These are phyloP conservation scores for Dasypolia templi DNA, from an alignment of 2,888 invertebrate species.

Conservation along the genomic window DNA sequence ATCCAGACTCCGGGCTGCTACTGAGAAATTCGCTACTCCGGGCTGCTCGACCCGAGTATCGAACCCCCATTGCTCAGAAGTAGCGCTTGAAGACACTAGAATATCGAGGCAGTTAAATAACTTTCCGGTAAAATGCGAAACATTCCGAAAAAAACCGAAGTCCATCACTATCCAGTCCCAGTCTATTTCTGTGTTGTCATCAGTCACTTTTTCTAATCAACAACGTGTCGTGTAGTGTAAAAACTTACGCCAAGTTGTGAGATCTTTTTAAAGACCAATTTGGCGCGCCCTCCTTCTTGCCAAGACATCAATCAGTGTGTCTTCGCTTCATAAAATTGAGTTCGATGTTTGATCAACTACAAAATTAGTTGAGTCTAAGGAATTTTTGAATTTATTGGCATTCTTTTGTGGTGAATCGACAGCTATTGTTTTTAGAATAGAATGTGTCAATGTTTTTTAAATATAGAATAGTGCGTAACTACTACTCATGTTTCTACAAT, in stretches of 20 bases:
- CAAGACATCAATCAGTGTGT: conserved; percentile 70
- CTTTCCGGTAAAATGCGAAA: background rate
- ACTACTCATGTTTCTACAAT: conserved; percentile 3
- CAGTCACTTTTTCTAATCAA: conserved; percentile 64
- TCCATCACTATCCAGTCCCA: background rate
- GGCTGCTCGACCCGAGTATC: too few relatives aligned
- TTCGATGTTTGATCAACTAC: conserved; percentile 49
- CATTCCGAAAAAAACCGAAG: conserved; percentile 9
- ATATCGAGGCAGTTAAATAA: too few relatives aligned
- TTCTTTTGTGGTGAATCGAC: conserved; percentile 45
- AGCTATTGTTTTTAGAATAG: conserved; percentile 50
- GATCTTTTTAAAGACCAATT: conserved; percentile 65
- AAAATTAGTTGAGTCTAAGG: conserved; percentile 50
- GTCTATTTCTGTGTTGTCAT: conserved; percentile 62
- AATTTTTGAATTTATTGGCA: conserved; percentile 57
- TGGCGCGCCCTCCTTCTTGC: conserved; percentile 58
- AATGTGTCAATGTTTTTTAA: conserved; percentile 45
- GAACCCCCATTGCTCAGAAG: too few relatives aligned
- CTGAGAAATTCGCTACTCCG: too few relatives aligned
- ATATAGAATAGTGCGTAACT: conserved; percentile 21
- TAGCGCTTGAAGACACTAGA: too few relatives aligned
- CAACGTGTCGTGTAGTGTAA: conserved; percentile 48
- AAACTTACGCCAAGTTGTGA: conserved; percentile 44
- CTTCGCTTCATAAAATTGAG: conserved; percentile 61
- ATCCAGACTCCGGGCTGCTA: too few relatives aligned